These are phyloP conservation scores for Lithophane leautieri DNA, from an alignment of 2,888 invertebrate genomes.

Conservation along the genomic window DNA sequence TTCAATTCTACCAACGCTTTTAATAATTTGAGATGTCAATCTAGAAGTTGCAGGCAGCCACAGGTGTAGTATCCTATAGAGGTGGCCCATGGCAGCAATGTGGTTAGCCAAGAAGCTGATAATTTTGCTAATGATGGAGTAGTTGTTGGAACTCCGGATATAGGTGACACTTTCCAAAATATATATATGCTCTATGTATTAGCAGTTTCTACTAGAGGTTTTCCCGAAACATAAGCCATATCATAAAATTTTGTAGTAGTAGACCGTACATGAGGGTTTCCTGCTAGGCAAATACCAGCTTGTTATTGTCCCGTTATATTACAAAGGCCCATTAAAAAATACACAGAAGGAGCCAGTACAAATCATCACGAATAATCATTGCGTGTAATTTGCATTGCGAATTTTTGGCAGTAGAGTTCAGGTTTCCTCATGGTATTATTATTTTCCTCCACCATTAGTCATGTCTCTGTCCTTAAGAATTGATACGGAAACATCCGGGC, in stretches of 20 bases:
- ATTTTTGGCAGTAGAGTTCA: neutral
- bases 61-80: too few species aligned
- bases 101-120: neutral
- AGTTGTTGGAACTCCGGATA: too few species aligned
- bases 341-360: constrained; percentile 9
- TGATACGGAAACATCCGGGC: neutral
- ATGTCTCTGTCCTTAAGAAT: neutral
- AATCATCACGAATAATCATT: neutral
- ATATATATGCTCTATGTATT: neutral
- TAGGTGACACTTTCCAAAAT: neutral
- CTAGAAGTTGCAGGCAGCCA: neutral
- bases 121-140: neutral
- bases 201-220: neutral
- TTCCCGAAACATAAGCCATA: too few species aligned
- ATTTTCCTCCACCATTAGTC: constrained; percentile 3
- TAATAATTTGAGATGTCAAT: neutral
- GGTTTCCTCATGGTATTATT: constrained; percentile 3
- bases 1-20: neutral
- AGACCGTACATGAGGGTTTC: neutral
- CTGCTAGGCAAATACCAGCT: neutral
- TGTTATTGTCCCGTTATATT: neutral
- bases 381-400: too few species aligned
- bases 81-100: too few species aligned
- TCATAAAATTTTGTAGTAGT: neutral
- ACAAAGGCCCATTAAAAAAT: constrained; percentile 25